Base-by-base conservation (phyloP, 2,113 vertebrate species). In the Psilopsiagon aymara region DNA sequence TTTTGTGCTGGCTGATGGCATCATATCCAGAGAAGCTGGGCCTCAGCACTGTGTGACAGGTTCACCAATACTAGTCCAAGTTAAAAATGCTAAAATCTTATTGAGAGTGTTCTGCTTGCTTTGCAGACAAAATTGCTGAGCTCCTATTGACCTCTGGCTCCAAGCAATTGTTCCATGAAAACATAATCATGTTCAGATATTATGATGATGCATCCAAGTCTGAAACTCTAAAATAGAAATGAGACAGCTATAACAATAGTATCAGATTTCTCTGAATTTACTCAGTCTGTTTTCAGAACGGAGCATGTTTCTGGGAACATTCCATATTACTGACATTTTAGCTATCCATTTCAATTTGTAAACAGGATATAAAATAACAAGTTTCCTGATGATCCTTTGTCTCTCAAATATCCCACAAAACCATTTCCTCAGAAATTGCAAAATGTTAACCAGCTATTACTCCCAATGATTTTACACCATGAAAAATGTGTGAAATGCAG, bases 311-410 rank as follows among this genome's bases (percentile, higher is more conserved):
- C 79, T 93, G 76, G 49, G 68, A 93, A 88, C 47, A n/a, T 19
- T 77, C 55, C 19, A 5, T 35, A 43, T 47, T 88, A 86, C 5
- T 80, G 75, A 76, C 63, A 88, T 85, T 88, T 94, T 60, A 90
- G 55, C 79, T 80, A 90, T 46, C 77, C 14, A 1, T 83, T 92
- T 83, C 59, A 67, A 67, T 94, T 70, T 82, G 73, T 83, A 91
- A 92, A 94, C 68, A 88, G 73, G 51, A 86, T 86, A 88, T 51
- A 92, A 83, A 94, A 33, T 39, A 86, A 44, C 27, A 89, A 92
- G 76, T 64, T 91, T 92, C 64, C 82, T 86, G 53, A 94, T 92
- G 68, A 88, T 93, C 64, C 39, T 93, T 92, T 88, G 92, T 96
- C 64, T 94, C 77, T 81, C 63, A 68, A 90, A 86, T 86, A 92